Percentiles rank a stretch among this genome's conserved stretches.
Conservation (phyloP, 1,140 invertebrate genomes). For the Cyphomyrmex costatus region DNA sequence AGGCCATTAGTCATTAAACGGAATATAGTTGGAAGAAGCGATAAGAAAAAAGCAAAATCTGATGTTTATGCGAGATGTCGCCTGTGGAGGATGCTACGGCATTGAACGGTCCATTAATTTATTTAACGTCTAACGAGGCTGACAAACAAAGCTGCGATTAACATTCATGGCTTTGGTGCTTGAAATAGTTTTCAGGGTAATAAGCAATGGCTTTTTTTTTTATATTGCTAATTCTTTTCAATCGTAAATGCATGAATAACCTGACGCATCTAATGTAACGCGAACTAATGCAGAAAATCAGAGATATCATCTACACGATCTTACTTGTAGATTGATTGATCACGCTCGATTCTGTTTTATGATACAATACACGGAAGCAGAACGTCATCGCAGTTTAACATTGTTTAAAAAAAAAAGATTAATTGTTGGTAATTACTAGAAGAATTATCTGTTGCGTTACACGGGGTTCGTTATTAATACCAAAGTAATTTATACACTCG, state of each 20-base stretch:
- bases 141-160: slow-evolving; percentile 21
- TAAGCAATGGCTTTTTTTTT: slow-evolving; percentile 31
- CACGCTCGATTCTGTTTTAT: slow-evolving; percentile 13
- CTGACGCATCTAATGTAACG: slow-evolving; percentile 1
- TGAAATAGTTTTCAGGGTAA: slow-evolving; percentile 52
- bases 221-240: slow-evolving; percentile 1
- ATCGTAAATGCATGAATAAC: slow-evolving; percentile 31
- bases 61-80: slow-evolving; percentile 19
- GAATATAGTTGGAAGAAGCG: slow-evolving; percentile 23
- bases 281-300: slow-evolving; percentile 15
- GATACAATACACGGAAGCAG: slow-evolving; percentile 36
- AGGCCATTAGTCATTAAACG: slow-evolving; percentile 57
- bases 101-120: slow-evolving; percentile 40
- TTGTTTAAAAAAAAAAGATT: slow-evolving; percentile 7
- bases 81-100: slow-evolving; percentile 15
- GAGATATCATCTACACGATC: slow-evolving; percentile 15
- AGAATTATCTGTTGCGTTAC: background rate
- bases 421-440: slow-evolving; percentile 16
- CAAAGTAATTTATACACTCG: slow-evolving; percentile 31
- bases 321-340: slow-evolving; percentile 32
- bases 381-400: slow-evolving; percentile 30
- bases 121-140: slow-evolving; percentile 23
- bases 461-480: background rate
- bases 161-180: slow-evolving; percentile 7
- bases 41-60: slow-evolving; percentile 37